phyloP scores from a whole-genome alignment of 2,797 vertebrate species.

The Tarsius wallacei region DNA sequence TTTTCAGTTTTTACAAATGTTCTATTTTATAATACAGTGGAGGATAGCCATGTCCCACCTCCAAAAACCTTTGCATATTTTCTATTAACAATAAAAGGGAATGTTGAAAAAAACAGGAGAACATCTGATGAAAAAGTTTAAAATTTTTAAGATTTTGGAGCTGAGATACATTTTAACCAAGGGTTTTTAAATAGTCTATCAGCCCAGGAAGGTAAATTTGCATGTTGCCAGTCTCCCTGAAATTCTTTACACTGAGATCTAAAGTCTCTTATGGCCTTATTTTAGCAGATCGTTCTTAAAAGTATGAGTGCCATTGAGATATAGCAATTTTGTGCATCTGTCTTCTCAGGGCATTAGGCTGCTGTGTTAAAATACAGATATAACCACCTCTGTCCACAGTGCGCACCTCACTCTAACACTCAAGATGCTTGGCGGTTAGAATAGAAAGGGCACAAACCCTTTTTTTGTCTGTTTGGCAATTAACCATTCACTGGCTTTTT shows the following conservation, averaged over 20 bases:
- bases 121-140: not conserved
- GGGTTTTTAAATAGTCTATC: constrained; percentile 21
- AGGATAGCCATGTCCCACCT: not conserved
- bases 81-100: not conserved
- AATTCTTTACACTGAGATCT: constrained; percentile 42
- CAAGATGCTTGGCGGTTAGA: constrained; percentile 83
- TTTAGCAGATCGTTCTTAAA: constrained; percentile 63
- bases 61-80: not conserved
- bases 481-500: constrained; percentile 95
- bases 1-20: constrained; percentile 1
- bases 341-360: constrained; percentile 61
- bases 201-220: constrained; percentile 70
- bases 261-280: constrained; percentile 10
- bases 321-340: not conserved
- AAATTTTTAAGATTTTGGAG: not conserved
- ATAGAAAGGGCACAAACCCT: constrained; percentile 85
- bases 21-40: not conserved
- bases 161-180: not conserved
- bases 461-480: constrained; percentile 94
- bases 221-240: constrained; percentile 80
- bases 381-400: constrained; percentile 76
- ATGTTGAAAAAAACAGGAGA: not conserved
- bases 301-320: not conserved
- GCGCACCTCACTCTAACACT: constrained; percentile 82
- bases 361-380: constrained; percentile 64